A percentile compares a stretch with the other conserved stretches of the same genome.
phyloP scores from a whole-genome alignment of 2,113 vertebrate species.

The Megaceryle torquata region DNA sequence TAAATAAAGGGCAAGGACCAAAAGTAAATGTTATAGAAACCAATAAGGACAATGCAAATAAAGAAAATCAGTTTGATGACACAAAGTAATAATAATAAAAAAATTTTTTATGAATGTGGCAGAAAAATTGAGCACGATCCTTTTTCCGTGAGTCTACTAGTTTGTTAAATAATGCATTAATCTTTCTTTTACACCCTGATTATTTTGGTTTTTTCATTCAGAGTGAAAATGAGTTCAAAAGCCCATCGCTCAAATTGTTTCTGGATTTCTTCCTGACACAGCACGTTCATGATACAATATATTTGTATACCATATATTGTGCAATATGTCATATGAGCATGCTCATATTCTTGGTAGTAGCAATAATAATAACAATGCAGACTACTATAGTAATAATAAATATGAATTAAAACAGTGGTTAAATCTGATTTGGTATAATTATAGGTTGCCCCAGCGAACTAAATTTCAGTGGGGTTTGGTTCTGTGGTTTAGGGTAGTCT shows the following conservation, averaged over 20 bases:
- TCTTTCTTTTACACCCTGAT: neutral
- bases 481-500: conserved; percentile 51
- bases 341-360: neutral
- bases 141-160: neutral
- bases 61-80: neutral
- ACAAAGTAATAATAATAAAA: neutral
- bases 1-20: conserved; percentile 27
- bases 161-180: neutral
- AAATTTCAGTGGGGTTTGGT: conserved; percentile 63
- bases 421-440: conserved; percentile 42
- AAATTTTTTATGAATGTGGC: neutral
- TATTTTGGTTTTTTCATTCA: neutral
- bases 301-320: neutral
- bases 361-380: neutral
- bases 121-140: neutral
- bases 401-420: conserved; percentile 50
- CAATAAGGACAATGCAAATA: neutral
- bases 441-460: conserved; percentile 18
- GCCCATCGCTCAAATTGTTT: neutral
- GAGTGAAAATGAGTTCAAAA: neutral
- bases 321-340: neutral
- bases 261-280: neutral
- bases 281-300: neutral
- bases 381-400: conserved; percentile 25
- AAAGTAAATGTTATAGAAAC: conserved; percentile 15